These are phyloP conservation scores for Arion vulgaris DNA, from an alignment of 1,140 invertebrate genomes.

Conservation along the genomic window DNA sequence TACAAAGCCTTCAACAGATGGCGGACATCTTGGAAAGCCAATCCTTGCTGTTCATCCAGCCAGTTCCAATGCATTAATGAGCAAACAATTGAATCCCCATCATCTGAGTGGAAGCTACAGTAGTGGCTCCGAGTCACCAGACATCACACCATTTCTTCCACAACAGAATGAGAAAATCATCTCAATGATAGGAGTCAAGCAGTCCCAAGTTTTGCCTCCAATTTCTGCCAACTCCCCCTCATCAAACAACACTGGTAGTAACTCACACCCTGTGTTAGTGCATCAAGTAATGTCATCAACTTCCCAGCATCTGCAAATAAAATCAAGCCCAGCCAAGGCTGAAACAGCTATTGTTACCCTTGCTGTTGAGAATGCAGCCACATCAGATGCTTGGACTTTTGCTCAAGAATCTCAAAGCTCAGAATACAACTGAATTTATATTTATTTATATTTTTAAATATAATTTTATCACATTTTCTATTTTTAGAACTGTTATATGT, in stretches of 20 bases:
- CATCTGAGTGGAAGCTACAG: slow-evolving; percentile 34
- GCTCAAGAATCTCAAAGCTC: slow-evolving; percentile 56
- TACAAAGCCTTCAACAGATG: neutral
- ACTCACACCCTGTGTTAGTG: slow-evolving; percentile 35
- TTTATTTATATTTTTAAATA: neutral
- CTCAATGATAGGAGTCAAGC: slow-evolving; percentile 44
- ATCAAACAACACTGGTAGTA: slow-evolving; percentile 21
- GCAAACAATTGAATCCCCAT: slow-evolving; percentile 6
- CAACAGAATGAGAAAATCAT: slow-evolving; percentile 27
- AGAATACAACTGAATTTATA: slow-evolving; percentile 52
- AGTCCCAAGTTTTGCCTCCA: slow-evolving; percentile 52
- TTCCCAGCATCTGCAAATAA: slow-evolving; percentile 37
- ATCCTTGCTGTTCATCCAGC: slow-evolving; percentile 9
- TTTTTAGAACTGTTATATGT: neutral
- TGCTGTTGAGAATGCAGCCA: slow-evolving; percentile 53
- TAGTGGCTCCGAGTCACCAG: slow-evolving; percentile 56
- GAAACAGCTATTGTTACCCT: slow-evolving; percentile 54
- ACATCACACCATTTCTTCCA: slow-evolving; percentile 54
- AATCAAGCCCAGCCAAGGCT: slow-evolving; percentile 40
- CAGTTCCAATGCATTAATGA: slow-evolving; percentile 19
- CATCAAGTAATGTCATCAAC: slow-evolving; percentile 39
- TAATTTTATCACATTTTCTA: neutral
- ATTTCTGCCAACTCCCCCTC: slow-evolving; percentile 44
- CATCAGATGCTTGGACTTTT: slow-evolving; percentile 47
- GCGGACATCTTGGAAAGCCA: neutral